Evolutionary conservation across 2,888 invertebrate genomes (phyloP).

Genomic region (Dendrolimus pini): DNA sequence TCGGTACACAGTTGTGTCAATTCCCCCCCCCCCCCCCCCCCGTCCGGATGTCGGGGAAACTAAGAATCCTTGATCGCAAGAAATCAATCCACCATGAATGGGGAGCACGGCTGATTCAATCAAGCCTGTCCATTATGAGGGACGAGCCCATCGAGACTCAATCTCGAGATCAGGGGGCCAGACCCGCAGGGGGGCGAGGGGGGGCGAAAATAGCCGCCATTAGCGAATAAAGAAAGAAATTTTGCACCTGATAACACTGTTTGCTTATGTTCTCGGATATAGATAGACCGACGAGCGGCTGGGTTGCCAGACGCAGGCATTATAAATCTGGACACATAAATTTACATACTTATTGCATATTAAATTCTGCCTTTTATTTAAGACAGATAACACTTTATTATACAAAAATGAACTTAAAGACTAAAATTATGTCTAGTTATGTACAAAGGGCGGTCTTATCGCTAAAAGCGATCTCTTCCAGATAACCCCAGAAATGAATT

Average conservation of each 20-base stretch:
- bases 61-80: constrained; percentile 22
- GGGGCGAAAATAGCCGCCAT: constrained; percentile 45
- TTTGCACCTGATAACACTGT: constrained; percentile 46
- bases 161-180: constrained; percentile 17
- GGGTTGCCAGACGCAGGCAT: neutral
- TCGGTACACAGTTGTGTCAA: no score
- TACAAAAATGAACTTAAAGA: no score
- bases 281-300: constrained; percentile 6
- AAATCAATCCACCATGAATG: constrained; percentile 45
- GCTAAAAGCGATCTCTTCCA: no score
- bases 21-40: neutral
- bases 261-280: constrained; percentile 31
- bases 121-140: constrained; percentile 46
- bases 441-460: no score
- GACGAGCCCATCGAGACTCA: constrained; percentile 43
- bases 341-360: no score
- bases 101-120: constrained; percentile 53
- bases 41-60: neutral
- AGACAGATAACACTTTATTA: no score
- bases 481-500: no score
- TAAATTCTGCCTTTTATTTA: no score
- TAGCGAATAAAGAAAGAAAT: constrained; percentile 48
- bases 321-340: no score
- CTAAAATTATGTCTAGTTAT: no score
- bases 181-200: constrained; percentile 13